Conservation (phyloP, 2,888 invertebrate genomes). For the Meganola albula region DNA sequence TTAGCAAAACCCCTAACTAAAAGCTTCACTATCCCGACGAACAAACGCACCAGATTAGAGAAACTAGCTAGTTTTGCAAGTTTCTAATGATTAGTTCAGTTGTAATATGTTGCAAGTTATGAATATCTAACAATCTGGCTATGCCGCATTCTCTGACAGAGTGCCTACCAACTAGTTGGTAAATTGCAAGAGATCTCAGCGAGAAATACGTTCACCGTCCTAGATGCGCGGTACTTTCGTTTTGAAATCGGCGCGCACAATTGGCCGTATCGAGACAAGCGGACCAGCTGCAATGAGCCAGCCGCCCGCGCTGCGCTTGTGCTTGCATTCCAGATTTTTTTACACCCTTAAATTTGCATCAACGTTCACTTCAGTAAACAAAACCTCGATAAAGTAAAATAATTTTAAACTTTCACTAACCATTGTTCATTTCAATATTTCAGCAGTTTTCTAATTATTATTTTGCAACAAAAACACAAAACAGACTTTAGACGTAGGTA, state of each 20-base stretch:
- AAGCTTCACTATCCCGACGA: slow-evolving; percentile 26
- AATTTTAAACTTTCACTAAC: background rate
- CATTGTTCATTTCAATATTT: too few relatives aligned
- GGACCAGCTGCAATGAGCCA: slow-evolving; percentile 49
- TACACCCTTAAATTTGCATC: too few relatives aligned
- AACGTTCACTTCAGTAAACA: slow-evolving; percentile 4
- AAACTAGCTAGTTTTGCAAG: slow-evolving; percentile 51
- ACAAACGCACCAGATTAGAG: slow-evolving; percentile 50
- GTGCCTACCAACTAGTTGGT: slow-evolving; percentile 50
- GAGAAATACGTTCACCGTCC: slow-evolving; percentile 77
- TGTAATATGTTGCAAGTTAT: slow-evolving; percentile 59
- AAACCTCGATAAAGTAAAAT: background rate
- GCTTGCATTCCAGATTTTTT: slow-evolving; percentile 30
- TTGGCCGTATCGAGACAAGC: slow-evolving; percentile 72
- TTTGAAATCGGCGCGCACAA: slow-evolving; percentile 77
- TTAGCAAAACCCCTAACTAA: slow-evolving; percentile 26
- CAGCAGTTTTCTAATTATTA: too few relatives aligned
- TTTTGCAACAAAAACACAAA: too few relatives aligned
- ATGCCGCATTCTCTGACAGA: slow-evolving; percentile 60
- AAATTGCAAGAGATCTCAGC: slow-evolving; percentile 72
- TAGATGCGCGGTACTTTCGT: slow-evolving; percentile 77
- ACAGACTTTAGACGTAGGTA: too few relatives aligned
- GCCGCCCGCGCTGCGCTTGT: slow-evolving; percentile 57
- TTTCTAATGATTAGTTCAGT: slow-evolving; percentile 47
- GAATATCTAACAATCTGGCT: slow-evolving; percentile 65